A percentile compares a stretch with the other conserved stretches of the same genome.
Conservation (phyloP, 2,888 invertebrate genomes). For the Tenthredo notha region DNA sequence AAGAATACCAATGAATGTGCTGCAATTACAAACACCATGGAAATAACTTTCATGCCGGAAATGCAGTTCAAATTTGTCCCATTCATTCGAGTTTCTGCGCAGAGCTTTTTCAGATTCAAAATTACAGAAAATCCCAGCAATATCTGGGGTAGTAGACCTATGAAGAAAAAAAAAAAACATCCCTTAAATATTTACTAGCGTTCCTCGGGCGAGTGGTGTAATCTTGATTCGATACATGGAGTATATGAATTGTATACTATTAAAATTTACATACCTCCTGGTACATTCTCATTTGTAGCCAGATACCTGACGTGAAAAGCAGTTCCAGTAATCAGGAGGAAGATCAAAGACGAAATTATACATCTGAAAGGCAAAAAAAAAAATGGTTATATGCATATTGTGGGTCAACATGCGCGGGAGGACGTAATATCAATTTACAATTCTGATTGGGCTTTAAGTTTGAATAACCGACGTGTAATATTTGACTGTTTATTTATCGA, state of each 20-base stretch:
- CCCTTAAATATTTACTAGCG: neutral
- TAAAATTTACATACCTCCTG: slow-evolving; percentile 58
- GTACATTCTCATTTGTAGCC: slow-evolving; percentile 60
- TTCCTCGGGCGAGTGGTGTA: neutral
- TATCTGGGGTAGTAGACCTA: slow-evolving; percentile 60
- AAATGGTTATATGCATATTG: neutral
- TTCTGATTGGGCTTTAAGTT: neutral
- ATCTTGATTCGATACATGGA: neutral
- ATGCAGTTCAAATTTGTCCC: slow-evolving; percentile 84
- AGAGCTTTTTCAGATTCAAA: slow-evolving; percentile 82
- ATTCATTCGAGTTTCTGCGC: slow-evolving; percentile 81
- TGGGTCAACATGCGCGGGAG: neutral
- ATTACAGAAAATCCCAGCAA: slow-evolving; percentile 82
- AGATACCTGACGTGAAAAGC: slow-evolving; percentile 67
- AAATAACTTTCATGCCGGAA: slow-evolving; percentile 84
- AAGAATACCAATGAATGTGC: slow-evolving; percentile 86
- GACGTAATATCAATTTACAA: neutral
- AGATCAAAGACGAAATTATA: slow-evolving; percentile 65
- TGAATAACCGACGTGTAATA: neutral
- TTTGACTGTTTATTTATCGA: neutral
- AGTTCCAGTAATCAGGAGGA: slow-evolving; percentile 67
- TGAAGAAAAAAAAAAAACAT: neutral
- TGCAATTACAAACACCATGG: slow-evolving; percentile 85
- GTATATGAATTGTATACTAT: slow-evolving; percentile 40
- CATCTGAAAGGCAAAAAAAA: slow-evolving; percentile 63